Conservation (phyloP, 2,888 invertebrate species). For the Eutolmus rufibarbis region DNA sequence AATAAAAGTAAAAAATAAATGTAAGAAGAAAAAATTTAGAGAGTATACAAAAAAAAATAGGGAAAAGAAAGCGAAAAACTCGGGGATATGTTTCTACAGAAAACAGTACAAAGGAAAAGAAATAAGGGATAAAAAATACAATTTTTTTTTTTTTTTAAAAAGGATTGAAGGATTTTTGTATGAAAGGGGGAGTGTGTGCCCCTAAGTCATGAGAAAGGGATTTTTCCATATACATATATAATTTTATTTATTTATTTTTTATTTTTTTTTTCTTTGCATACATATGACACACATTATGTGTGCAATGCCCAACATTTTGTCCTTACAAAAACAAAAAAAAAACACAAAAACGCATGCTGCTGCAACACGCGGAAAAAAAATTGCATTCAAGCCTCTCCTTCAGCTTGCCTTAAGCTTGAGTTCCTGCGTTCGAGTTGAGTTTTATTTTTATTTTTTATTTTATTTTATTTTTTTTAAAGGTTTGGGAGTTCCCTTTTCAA, state of each 20-base stretch:
- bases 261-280: background rate
- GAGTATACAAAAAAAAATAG: background rate
- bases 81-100: background rate
- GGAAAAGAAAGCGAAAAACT: background rate
- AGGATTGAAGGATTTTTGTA: background rate
- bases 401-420: too few relatives aligned
- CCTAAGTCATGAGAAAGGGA: background rate
- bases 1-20: too few relatives aligned
- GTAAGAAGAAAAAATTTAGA: background rate
- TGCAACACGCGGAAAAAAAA: slow-evolving; percentile 3
- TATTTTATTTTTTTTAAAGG: too few relatives aligned
- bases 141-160: background rate
- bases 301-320: slow-evolving; percentile 9
- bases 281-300: slow-evolving; percentile 26
- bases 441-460: too few relatives aligned
- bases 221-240: background rate
- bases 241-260: background rate
- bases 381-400: too few relatives aligned
- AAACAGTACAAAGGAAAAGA: background rate
- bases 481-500: too few relatives aligned
- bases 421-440: too few relatives aligned
- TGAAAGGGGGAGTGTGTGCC: background rate
- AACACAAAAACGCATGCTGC: background rate
- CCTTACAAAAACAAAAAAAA: background rate
- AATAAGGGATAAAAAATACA: background rate